phyloP scores from a whole-genome alignment of 2,888 invertebrate species.

The Chymomyza fuscimana region DNA sequence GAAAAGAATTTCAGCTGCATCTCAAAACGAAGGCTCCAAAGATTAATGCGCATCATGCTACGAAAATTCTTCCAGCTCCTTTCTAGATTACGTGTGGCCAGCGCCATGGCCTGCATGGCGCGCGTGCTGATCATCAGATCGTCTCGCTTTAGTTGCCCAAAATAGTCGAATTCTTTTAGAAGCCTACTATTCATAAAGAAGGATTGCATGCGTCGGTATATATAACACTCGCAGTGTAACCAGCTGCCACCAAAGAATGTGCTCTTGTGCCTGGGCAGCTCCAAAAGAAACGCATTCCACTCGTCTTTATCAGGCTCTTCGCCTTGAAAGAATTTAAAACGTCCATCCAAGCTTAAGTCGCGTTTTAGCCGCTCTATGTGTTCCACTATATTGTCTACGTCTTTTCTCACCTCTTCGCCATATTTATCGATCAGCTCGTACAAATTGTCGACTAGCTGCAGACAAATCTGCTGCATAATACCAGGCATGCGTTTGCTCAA shows the following conservation, averaged over 20 bases:
- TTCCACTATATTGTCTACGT: slow-evolving; percentile 86
- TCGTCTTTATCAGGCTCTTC: slow-evolving; percentile 69
- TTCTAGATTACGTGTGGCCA: slow-evolving; percentile 37
- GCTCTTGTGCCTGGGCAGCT: slow-evolving; percentile 76
- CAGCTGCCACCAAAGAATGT: slow-evolving; percentile 89
- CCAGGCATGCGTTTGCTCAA: slow-evolving; percentile 93
- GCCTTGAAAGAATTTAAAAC: slow-evolving; percentile 81
- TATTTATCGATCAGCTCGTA: slow-evolving; percentile 81
- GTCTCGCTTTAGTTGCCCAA: slow-evolving; percentile 86
- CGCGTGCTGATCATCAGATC: slow-evolving; percentile 80
- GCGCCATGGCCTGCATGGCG: slow-evolving; percentile 52
- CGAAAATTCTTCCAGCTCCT: slow-evolving; percentile 44
- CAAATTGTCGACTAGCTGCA: slow-evolving; percentile 87
- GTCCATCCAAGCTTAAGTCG: slow-evolving; percentile 94
- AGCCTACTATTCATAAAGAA: slow-evolving; percentile 83
- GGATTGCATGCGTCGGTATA: slow-evolving; percentile 87
- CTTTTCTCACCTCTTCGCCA: slow-evolving; percentile 84
- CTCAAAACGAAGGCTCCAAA: slow-evolving; percentile 93
- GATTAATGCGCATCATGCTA: slow-evolving; percentile 82
- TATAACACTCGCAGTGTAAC: slow-evolving; percentile 95
- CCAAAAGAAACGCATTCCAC: slow-evolving; percentile 81
- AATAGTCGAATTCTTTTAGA: slow-evolving; percentile 87
- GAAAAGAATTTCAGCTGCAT: slow-evolving; percentile 62
- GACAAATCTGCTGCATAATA: slow-evolving; percentile 91
- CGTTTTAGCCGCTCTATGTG: slow-evolving; percentile 90